These are phyloP conservation scores for Erynnis tages DNA, from an alignment of 2,888 invertebrate genomes.

Conservation along the genomic window DNA sequence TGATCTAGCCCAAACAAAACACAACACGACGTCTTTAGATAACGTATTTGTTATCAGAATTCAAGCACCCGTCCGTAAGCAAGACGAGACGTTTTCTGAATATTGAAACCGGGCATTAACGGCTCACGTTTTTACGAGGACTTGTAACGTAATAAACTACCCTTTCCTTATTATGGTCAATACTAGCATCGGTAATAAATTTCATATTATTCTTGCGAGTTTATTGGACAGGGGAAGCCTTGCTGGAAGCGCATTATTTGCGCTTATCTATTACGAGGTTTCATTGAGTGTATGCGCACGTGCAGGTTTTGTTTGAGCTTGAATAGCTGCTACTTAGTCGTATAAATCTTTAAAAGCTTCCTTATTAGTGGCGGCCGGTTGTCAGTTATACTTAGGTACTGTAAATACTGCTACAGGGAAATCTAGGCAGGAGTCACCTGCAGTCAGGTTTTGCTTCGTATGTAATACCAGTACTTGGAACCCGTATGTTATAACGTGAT, in stretches of 20 bases:
- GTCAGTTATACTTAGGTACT: constrained; percentile 24
- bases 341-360: constrained; percentile 28
- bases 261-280: constrained; percentile 22
- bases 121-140: constrained; percentile 34
- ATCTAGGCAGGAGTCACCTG: constrained; percentile 9
- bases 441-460: not conserved
- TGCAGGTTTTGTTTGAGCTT: constrained; percentile 25
- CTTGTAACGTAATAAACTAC: constrained; percentile 30
- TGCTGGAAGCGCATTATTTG: constrained; percentile 8
- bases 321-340: constrained; percentile 23
- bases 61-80: too few relatives aligned
- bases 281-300: constrained; percentile 26
- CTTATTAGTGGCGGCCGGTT: constrained; percentile 19
- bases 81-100: too few relatives aligned
- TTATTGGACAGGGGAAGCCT: constrained; percentile 26
- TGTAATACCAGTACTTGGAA: too few relatives aligned
- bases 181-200: constrained; percentile 30
- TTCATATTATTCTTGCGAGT: constrained; percentile 31
- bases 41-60: too few relatives aligned
- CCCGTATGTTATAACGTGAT: too few relatives aligned
- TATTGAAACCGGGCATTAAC: too few relatives aligned
- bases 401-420: constrained; percentile 15
- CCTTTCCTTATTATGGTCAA: constrained; percentile 32
- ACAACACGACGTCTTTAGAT: too few relatives aligned
- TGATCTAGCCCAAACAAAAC: too few relatives aligned